Base-by-base conservation (phyloP, 2,888 invertebrate species). In the Adelphocoris suturalis region DNA sequence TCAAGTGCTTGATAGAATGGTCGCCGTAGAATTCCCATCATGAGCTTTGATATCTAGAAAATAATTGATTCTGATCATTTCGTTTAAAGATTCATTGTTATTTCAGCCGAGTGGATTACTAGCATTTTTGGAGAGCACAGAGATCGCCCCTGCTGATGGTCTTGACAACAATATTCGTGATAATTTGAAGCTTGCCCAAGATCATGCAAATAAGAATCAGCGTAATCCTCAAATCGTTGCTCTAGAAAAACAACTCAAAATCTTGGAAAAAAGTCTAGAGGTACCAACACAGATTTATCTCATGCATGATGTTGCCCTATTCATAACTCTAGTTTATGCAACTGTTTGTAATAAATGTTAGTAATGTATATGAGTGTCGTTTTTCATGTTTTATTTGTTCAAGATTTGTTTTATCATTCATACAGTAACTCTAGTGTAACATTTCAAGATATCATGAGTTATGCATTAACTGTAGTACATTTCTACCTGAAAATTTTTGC, bases 161-260 rank as follows among this genome's bases (percentile, higher is more conserved):
- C 96, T 95, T 92, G 96, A 96, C 92, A 93, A 96, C 80, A 96
- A 96, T 92, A 96, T 97, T 93, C 95, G 99, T 88, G 99, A 99
- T 94, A 99, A 99, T 94, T 95, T 99, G 92, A 97, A 98, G 94
- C 95, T 99, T 91, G 99, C 99, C 61, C 97, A 97, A 93, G 97
- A 97, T 93, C 95, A 96, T 92, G 95, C 96, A 86, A 95, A 95
- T 92, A 95, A 94, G 93, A 95, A 95, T 91, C 95, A 95, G 92
- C 95, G 95, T 91, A 96, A 96, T 90, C 95, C 96, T 28, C 96
- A 96, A 92, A 96, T 96, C 95, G 95, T 95, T 82, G 89, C 89
- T n/a, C 94, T 97, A 11, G 96, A 96, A 92, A 94, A 96, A 76
- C 96, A 96, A 92, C 94, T 96, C 93, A 96, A 96, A 93, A 95